Evolutionary conservation across 2,797 vertebrate genomes (phyloP).

Genomic region (Falco cherrug): DNA sequence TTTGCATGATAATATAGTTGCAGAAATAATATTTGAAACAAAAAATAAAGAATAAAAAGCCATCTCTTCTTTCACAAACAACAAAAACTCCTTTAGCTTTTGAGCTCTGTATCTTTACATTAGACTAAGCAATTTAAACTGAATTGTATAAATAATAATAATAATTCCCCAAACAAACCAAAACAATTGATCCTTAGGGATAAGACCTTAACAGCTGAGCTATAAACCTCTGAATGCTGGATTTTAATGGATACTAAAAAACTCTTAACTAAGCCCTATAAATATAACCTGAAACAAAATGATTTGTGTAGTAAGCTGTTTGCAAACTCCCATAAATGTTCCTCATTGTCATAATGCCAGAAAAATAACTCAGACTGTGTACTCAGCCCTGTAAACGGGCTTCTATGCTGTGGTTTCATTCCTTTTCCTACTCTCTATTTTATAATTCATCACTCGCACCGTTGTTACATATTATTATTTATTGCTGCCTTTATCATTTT

Average conservation of each 20-base stretch:
- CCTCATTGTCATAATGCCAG: background rate
- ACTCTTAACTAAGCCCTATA: slow-evolving; percentile 57
- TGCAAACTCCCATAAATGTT: slow-evolving; percentile 50
- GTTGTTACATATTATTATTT: slow-evolving; percentile 65
- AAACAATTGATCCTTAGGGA: slow-evolving; percentile 49
- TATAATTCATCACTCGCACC: slow-evolving; percentile 41
- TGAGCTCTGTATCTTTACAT: background rate
- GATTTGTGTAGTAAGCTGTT: slow-evolving; percentile 41
- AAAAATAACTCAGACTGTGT: slow-evolving; percentile 27
- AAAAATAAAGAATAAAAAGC: background rate
- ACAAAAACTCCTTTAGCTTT: background rate
- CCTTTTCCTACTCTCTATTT: background rate
- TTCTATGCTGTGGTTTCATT: background rate
- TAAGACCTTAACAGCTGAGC: slow-evolving; percentile 10
- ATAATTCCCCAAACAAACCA: slow-evolving; percentile 32
- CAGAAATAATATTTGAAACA: background rate
- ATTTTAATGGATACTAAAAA: slow-evolving; percentile 63
- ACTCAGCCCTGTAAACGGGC: background rate
- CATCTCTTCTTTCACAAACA: background rate
- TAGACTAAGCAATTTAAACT: background rate
- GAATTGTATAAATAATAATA: background rate
- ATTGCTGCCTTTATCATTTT: slow-evolving; percentile 61
- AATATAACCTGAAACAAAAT: slow-evolving; percentile 56
- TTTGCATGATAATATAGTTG: background rate
- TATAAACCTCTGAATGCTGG: slow-evolving; percentile 21